A percentile compares a stretch with the other conserved stretches of the same genome.
These are phyloP conservation scores for Oryzias curvinotus DNA, from an alignment of 2,113 vertebrate species.

Conservation along the genomic window DNA sequence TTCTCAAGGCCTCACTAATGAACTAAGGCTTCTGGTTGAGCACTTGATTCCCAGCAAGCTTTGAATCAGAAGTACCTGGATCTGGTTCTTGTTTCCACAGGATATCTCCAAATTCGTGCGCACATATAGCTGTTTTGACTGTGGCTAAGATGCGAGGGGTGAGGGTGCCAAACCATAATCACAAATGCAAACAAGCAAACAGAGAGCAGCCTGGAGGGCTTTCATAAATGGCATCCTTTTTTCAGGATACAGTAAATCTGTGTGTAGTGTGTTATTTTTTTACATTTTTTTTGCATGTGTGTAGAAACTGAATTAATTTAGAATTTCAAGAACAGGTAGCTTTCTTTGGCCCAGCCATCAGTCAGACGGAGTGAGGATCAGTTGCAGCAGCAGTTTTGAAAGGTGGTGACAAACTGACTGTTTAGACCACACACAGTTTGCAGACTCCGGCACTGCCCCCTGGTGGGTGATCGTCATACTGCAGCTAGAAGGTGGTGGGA, in stretches of 20 bases:
- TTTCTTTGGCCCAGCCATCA: constrained; percentile 67
- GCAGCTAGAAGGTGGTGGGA: constrained; percentile 3
- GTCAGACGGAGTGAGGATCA: constrained; percentile 26
- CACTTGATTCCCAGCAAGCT: constrained; percentile 24
- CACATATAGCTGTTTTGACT: constrained; percentile 56
- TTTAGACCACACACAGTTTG: constrained; percentile 53
- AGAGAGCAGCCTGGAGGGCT: constrained; percentile 57
- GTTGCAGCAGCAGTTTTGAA: constrained; percentile 24
- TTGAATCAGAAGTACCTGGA: constrained; percentile 43
- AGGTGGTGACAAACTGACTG: constrained; percentile 52
- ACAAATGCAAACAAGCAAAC: constrained; percentile 73
- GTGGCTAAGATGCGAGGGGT: constrained; percentile 43
- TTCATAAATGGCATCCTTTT: constrained; percentile 68
- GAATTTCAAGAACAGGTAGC: constrained; percentile 56
- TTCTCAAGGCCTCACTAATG: constrained; percentile 15
- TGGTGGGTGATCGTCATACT: constrained; percentile 39
- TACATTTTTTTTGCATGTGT: constrained; percentile 17
- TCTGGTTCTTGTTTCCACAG: constrained; percentile 53
- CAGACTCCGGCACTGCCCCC: constrained; percentile 59
- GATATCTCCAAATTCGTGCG: constrained; percentile 53
- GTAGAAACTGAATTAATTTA: constrained; percentile 24
- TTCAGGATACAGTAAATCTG: constrained; percentile 59
- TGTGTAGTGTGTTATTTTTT: constrained; percentile 58
- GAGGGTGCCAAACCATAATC: constrained; percentile 68
- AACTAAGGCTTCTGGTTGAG: constrained; percentile 16